A percentile compares a stretch with the other conserved stretches of the same genome.
Evolutionary conservation across 2,888 invertebrate genomes (phyloP).

Genomic region (Drosophila putrida): DNA sequence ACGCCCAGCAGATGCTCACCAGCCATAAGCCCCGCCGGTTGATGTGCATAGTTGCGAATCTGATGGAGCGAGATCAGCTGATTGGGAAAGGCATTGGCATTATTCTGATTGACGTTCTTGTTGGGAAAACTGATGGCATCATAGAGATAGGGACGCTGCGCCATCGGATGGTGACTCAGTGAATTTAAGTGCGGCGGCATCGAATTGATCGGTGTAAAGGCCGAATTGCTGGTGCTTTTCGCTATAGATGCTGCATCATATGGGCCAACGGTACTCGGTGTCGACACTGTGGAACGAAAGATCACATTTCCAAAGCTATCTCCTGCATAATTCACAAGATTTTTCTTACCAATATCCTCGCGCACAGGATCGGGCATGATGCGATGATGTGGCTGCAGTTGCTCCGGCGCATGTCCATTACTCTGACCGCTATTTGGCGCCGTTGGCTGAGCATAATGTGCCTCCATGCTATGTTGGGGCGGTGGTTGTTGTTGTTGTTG

Average conservation of each 20-base stretch:
- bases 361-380: constrained; percentile 87
- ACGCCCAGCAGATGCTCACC: constrained; percentile 88
- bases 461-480: constrained; percentile 88
- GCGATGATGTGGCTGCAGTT: constrained; percentile 88
- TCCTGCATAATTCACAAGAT: background rate
- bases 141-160: constrained; percentile 94
- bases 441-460: constrained; percentile 86
- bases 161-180: constrained; percentile 89
- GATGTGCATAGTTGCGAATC: constrained; percentile 97
- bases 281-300: constrained; percentile 68
- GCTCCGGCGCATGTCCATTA: constrained; percentile 89
- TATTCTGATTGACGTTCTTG: constrained; percentile 87
- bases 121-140: constrained; percentile 96
- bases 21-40: constrained; percentile 91
- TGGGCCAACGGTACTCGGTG: constrained; percentile 83
- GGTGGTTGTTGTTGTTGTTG: constrained; percentile 86
- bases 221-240: constrained; percentile 91
- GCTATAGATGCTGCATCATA: constrained; percentile 86
- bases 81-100: constrained; percentile 92
- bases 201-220: constrained; percentile 97
- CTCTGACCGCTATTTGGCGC: constrained; percentile 85
- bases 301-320: background rate
- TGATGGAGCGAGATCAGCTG: constrained; percentile 98
- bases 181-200: constrained; percentile 91
- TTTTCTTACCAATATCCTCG: constrained; percentile 85